Evolutionary conservation across 1,140 invertebrate species (phyloP).

Genomic region (Hydropsyche tenuis): DNA sequence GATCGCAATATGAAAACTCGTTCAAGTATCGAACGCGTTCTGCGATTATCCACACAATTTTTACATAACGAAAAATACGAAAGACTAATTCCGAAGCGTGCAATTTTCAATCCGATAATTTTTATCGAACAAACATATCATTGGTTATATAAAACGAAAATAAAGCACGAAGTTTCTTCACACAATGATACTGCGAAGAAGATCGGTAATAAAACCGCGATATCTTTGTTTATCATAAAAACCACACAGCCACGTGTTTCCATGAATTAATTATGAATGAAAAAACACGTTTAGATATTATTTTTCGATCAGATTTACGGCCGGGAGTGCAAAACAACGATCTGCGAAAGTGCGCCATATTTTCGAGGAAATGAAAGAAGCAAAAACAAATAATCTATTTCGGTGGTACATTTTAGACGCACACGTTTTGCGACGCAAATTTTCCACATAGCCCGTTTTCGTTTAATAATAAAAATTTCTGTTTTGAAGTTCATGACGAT

Average conservation of each 20-base stretch:
- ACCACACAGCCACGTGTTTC: not conserved
- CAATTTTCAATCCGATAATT: too few relatives aligned
- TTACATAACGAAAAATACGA: too few relatives aligned
- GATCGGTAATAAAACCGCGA: too few relatives aligned
- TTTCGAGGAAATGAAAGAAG: constrained; percentile 20
- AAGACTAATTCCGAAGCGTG: too few relatives aligned
- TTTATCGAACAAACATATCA: too few relatives aligned
- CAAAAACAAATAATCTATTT: constrained; percentile 19
- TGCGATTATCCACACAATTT: too few relatives aligned
- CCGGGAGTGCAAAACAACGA: not conserved
- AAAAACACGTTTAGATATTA: not conserved
- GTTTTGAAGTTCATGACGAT: too few relatives aligned
- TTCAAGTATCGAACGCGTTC: too few relatives aligned
- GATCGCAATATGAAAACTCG: too few relatives aligned
- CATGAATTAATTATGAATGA: not conserved
- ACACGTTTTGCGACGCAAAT: not conserved
- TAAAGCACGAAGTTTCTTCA: too few relatives aligned
- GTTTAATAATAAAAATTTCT: not conserved
- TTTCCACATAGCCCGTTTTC: not conserved
- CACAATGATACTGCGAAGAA: too few relatives aligned
- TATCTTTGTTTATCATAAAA: not conserved
- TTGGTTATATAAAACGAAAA: too few relatives aligned
- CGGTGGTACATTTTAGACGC: not conserved
- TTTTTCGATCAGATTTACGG: not conserved
- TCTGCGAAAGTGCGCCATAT: constrained; percentile 15